Percentiles rank a stretch among this genome's conserved stretches.
These are phyloP conservation scores for Argyrosomus regius DNA, from an alignment of 2,797 vertebrate genomes.

Conservation along the genomic window DNA sequence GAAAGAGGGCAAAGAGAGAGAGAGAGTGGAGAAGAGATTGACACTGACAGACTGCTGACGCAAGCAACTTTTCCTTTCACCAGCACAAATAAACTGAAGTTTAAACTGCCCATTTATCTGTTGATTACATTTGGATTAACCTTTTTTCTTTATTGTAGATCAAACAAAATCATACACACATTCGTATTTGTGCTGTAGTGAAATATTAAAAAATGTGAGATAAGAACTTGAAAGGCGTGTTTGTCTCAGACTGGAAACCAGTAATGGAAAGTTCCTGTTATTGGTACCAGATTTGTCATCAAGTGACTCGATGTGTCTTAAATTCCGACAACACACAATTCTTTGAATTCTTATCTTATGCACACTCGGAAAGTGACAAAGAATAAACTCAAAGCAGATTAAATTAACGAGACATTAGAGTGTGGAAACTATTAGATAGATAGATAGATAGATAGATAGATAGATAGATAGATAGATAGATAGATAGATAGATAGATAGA, in stretches of 20 bases:
- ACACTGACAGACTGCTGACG: conserved; percentile 20
- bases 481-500: too few species aligned
- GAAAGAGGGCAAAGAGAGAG: not conserved
- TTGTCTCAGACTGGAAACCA: not conserved
- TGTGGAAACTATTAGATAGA: too few species aligned
- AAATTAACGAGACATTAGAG: too few species aligned
- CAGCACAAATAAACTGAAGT: not conserved
- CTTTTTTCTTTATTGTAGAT: not conserved
- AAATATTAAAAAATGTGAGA: not conserved
- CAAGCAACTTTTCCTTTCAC: conserved; percentile 25
- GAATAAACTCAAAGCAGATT: too few species aligned
- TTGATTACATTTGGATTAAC: not conserved
- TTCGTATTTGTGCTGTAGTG: not conserved
- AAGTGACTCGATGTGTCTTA: not conserved
- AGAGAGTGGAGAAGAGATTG: not conserved
- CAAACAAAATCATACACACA: not conserved
- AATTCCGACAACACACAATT: not conserved
- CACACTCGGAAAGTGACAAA: too few species aligned
- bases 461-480: too few species aligned
- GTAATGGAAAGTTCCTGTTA: not conserved
- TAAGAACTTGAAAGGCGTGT: not conserved
- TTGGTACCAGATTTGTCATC: not conserved
- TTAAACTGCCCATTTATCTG: not conserved
- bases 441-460: too few species aligned
- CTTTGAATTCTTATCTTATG: too few species aligned